Evolutionary conservation across 1,140 invertebrate genomes (phyloP).

Genomic region (Periplaneta americana): DNA sequence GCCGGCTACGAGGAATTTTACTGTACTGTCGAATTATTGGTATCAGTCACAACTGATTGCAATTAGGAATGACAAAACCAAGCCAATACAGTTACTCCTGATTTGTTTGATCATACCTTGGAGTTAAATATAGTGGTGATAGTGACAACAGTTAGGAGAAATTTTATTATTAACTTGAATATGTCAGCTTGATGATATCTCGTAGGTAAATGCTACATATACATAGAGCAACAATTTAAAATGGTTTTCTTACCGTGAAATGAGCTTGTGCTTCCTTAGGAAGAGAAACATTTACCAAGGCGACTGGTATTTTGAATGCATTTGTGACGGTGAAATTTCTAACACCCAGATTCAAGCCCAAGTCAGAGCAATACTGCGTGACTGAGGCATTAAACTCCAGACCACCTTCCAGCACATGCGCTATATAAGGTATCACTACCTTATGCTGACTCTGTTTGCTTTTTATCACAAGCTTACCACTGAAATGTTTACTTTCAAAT

Average conservation of each 20-base stretch:
- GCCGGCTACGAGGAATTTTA: too few relatives aligned
- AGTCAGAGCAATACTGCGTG: conserved; percentile 48
- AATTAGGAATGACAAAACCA: too few relatives aligned
- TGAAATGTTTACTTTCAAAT: conserved; percentile 46
- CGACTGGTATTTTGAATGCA: conserved; percentile 61
- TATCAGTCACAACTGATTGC: too few relatives aligned
- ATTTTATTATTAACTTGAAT: too few relatives aligned
- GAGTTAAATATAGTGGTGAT: too few relatives aligned
- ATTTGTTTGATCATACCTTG: too few relatives aligned
- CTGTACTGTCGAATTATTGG: too few relatives aligned
- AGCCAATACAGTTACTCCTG: too few relatives aligned
- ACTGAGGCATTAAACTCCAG: conserved; percentile 45
- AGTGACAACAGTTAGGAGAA: too few relatives aligned
- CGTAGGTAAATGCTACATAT: too few relatives aligned
- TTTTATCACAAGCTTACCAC: conserved; percentile 63
- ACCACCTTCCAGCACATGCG: conserved; percentile 49
- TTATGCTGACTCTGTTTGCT: conserved; percentile 57
- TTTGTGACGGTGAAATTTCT: conserved; percentile 61
- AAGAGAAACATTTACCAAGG: conserved; percentile 63
- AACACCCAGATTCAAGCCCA: conserved; percentile 32
- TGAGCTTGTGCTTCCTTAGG: conserved; percentile 48
- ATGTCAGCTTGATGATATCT: too few relatives aligned
- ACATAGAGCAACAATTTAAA: too few relatives aligned
- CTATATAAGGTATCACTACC: conserved; percentile 51
- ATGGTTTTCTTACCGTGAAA: conserved; percentile 46